A percentile compares a stretch with the other conserved stretches of the same genome.
Evolutionary conservation across 2,888 invertebrate species (phyloP).

Genomic region (Epinotia ramella): DNA sequence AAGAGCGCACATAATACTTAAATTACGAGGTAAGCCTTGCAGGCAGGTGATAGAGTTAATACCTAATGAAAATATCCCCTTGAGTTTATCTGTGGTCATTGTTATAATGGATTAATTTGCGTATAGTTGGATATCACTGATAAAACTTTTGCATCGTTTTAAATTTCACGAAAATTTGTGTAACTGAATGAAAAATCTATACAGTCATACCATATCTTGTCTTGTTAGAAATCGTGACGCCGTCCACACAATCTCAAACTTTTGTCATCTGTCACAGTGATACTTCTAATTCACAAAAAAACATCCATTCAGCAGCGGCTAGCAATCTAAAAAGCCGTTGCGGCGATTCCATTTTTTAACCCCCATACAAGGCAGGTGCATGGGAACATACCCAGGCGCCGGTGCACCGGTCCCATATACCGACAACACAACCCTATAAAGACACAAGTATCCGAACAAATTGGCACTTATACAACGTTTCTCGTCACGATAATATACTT

Average conservation of each 20-base stretch:
- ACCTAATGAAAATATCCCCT: too few relatives aligned
- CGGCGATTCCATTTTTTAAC: slow-evolving; percentile 43
- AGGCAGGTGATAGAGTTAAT: too few relatives aligned
- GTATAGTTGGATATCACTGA: too few relatives aligned
- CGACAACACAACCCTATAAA: slow-evolving; percentile 17
- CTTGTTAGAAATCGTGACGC: not conserved
- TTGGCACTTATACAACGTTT: slow-evolving; percentile 28
- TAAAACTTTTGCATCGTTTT: too few relatives aligned
- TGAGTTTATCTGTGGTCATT: too few relatives aligned
- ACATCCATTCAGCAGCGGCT: slow-evolving; percentile 33
- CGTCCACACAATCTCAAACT: slow-evolving; percentile 30
- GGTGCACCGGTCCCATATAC: slow-evolving; percentile 39
- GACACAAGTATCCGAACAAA: slow-evolving; percentile 29
- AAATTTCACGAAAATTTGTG: too few relatives aligned
- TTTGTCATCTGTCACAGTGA: slow-evolving; percentile 41
- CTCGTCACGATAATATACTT: slow-evolving; percentile 54
- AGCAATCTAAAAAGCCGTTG: slow-evolving; percentile 45
- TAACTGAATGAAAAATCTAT: not conserved
- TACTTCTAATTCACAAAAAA: slow-evolving; percentile 40
- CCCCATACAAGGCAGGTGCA: slow-evolving; percentile 45
- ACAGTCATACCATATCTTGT: not conserved
- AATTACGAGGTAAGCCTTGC: too few relatives aligned
- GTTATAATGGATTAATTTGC: too few relatives aligned
- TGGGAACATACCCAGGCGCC: slow-evolving; percentile 44
- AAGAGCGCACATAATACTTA: too few relatives aligned